phyloP scores from a whole-genome alignment of 2,888 invertebrate species.

The Drosophila differens region DNA sequence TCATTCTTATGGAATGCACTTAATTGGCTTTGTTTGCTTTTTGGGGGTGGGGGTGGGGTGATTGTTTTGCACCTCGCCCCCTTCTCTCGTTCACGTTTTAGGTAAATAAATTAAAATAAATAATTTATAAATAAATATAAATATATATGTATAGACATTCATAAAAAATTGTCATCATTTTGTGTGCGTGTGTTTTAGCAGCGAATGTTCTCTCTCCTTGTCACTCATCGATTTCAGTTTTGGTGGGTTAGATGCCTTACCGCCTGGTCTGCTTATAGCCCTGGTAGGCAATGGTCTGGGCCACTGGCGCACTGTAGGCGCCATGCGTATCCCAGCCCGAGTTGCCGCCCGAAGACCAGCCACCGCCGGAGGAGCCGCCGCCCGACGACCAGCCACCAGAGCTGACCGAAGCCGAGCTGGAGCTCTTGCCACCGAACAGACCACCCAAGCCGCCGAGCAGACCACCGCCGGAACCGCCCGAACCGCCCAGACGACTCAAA shows the following conservation, averaged over 20 bases:
- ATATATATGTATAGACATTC: conserved; percentile 68
- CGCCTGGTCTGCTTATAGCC: conserved; percentile 86
- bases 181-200: conserved; percentile 31
- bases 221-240: conserved; percentile 45
- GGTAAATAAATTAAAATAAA: conserved; percentile 84
- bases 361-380: conserved; percentile 71
- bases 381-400: conserved; percentile 81
- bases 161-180: conserved; percentile 63
- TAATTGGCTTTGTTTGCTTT: conserved; percentile 28
- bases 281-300: conserved; percentile 86
- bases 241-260: conserved; percentile 64
- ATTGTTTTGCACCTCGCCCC: conserved; percentile 8
- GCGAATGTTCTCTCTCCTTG: conserved; percentile 69
- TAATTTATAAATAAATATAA: conserved; percentile 83
- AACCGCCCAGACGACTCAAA: conserved; percentile 78
- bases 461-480: conserved; percentile 78
- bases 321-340: conserved; percentile 86
- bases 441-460: conserved; percentile 81
- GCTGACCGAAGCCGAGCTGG: conserved; percentile 67
- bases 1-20: conserved; percentile 70
- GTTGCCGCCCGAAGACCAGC: conserved; percentile 81
- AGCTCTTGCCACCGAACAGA: conserved; percentile 83
- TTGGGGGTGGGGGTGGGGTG: conserved; percentile 8
- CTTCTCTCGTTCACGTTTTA: conserved; percentile 72
- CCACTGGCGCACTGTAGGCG: conserved; percentile 86